Conservation (phyloP, 2,113 vertebrate genomes). For the Hemichromis elongatus region DNA sequence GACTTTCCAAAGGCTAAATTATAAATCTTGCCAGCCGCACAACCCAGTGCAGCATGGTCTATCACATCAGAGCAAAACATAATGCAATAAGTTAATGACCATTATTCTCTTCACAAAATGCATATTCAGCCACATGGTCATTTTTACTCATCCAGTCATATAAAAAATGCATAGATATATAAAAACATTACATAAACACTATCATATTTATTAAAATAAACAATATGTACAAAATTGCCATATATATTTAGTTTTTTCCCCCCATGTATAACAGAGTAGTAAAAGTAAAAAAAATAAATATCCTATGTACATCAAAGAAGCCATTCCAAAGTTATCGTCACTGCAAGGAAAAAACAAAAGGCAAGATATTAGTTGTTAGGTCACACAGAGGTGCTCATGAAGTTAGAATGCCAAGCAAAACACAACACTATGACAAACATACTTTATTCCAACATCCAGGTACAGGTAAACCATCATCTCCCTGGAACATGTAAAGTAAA, state of each 20-base stretch:
- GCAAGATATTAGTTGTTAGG: slow-evolving; percentile 59
- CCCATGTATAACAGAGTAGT: slow-evolving; percentile 50
- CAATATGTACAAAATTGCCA: slow-evolving; percentile 69
- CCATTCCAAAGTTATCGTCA: slow-evolving; percentile 75
- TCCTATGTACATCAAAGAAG: slow-evolving; percentile 78
- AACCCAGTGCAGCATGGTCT: slow-evolving; percentile 73
- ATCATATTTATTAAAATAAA: slow-evolving; percentile 70
- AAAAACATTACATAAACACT: slow-evolving; percentile 66
- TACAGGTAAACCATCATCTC: slow-evolving; percentile 77
- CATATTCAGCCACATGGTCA: slow-evolving; percentile 66
- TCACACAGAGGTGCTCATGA: not conserved
- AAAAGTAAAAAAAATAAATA: slow-evolving; percentile 82
- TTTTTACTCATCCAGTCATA: slow-evolving; percentile 57
- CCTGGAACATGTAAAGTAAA: slow-evolving; percentile 28
- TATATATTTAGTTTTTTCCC: slow-evolving; percentile 43
- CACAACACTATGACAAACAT: slow-evolving; percentile 11
- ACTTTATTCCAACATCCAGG: slow-evolving; percentile 83
- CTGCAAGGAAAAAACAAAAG: slow-evolving; percentile 72
- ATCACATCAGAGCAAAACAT: slow-evolving; percentile 53
- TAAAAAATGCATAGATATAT: slow-evolving; percentile 70
- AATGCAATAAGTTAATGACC: slow-evolving; percentile 80
- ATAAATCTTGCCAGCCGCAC: slow-evolving; percentile 64
- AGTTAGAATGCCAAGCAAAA: not conserved
- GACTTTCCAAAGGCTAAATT: slow-evolving; percentile 38
- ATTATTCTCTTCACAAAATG: slow-evolving; percentile 75